Evolutionary conservation across 2,888 invertebrate genomes (phyloP), one percentile per base, ranked within the genome.

Genomic region (Ellobium chinense): DNA sequence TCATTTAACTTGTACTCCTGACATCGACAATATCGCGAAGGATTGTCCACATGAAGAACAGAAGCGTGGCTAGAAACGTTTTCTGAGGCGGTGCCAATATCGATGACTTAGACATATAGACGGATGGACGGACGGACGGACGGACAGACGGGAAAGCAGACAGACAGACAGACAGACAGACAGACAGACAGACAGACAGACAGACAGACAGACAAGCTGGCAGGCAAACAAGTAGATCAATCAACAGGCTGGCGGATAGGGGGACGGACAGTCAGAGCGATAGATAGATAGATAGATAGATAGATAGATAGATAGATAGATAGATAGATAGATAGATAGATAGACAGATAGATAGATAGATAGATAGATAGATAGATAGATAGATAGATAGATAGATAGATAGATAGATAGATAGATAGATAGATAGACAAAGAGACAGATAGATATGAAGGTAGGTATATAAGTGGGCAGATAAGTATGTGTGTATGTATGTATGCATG

Each of bases 311-410:
- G 54, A 62, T 21, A 37, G 37, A 60, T 4, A 12, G 24, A 74
- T n/a, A 74, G 60, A 74, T 21, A 58, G 60, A 69, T 1, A 69
- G 69, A 78, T 36, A 60, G 69, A 69, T 36, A 58, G 78, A 78
- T 34, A 78, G 78, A 69, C 34, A 36, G 60, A 60, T 12, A 27
- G 69, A 36, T 18, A 56, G 58, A 58, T 14, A 63, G 72, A 79
- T 18, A 72, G 69, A 69, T 2, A 74, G 36, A 74, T 9, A 62
- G 27, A 37, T 14, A 62, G 39, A 62, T 2, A 62, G 36, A 58
- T 14, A 39, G n/a, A n/a, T n/a, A n/a, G n/a, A n/a, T n/a, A n/a
- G n/a, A n/a, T n/a, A n/a, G n/a, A n/a, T n/a, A n/a, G n/a, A n/a
- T n/a, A n/a, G n/a, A n/a, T n/a, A n/a, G n/a, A n/a, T n/a, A n/a